Base-by-base conservation (phyloP, 1,140 invertebrate genomes). In the Nephila pilipes region DNA sequence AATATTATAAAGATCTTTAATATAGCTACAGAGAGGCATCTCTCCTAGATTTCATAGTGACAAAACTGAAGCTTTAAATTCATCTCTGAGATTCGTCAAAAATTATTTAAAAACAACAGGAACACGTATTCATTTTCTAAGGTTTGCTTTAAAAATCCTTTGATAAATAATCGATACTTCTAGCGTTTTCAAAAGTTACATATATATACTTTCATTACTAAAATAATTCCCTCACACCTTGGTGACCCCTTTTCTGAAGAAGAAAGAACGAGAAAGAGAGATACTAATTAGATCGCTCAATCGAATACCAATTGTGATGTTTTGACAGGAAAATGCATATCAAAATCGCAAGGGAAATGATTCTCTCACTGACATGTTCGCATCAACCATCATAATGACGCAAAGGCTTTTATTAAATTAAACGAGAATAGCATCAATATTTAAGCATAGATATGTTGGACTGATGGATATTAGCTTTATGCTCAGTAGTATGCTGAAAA, bases 261-360 rank as follows among this genome's bases (percentile, higher is more conserved):
- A 6, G 6, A 32, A 18, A 16, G 69, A 32, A 36, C 14, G 29
- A 75, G 69, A 75, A 29, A 75, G 25, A 75, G 69, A 32, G 8
- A 32, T 12, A 69, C 29, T 75, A 75, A 75, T 75, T 75, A 75
- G 29, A 75, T 75, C 32, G 18, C 29, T 32, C 16, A 75, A 75
- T 75, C 69, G 69, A 75, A 75, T 75, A 75, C 69, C 69, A 29
- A 69, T 32, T 32, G 69, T 29, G 69, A 75, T 32, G 69, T 20
- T 36, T 36, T 75, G 69, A 75, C 69, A 75, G 69, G 25, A 75
- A 75, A 75, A 32, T 29, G 32, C 32, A 25, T 36, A 75, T 75
- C 69, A 75, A 75, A 75, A 75, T 20, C 69, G 14, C 69, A 20
- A 0, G 69, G 69, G 69, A 75, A 75, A 36, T 75, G 32, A 36